Percentiles rank a stretch among this genome's conserved stretches.
phyloP scores from a whole-genome alignment of 1,140 invertebrate species.

The Holcopasites calliopsidis region DNA sequence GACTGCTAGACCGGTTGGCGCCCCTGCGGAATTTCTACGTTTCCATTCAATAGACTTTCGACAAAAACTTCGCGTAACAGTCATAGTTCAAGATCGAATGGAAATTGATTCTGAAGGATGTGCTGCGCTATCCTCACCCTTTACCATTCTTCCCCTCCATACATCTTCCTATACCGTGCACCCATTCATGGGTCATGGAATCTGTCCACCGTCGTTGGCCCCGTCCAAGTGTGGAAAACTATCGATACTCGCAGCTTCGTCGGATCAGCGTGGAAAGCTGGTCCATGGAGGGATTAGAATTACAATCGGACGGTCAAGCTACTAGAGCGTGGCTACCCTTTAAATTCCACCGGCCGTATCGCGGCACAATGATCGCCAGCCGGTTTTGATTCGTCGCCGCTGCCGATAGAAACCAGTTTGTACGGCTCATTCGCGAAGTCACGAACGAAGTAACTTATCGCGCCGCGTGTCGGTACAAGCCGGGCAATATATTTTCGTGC shows the following conservation, averaged over 20 bases:
- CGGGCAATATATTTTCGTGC: constrained; percentile 40
- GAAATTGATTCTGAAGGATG: constrained; percentile 6
- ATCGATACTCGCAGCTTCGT: not conserved
- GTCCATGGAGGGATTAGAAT: constrained; percentile 2
- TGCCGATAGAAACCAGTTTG: constrained; percentile 44
- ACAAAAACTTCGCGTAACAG: not conserved
- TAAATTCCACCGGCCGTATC: not conserved
- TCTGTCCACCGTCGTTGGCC: not conserved
- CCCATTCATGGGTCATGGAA: not conserved
- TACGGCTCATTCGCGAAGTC: constrained; percentile 42
- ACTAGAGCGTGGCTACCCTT: not conserved
- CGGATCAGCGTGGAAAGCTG: not conserved
- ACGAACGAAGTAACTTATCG: constrained; percentile 46
- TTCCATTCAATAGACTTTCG: not conserved
- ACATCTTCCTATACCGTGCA: not conserved
- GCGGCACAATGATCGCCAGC: not conserved
- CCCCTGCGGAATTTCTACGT: not conserved
- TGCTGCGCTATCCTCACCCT: not conserved
- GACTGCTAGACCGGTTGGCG: constrained; percentile 12
- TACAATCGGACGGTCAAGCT: not conserved
- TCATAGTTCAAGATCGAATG: not conserved
- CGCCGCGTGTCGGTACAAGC: constrained; percentile 29
- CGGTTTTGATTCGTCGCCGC: constrained; percentile 21
- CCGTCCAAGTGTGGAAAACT: too few relatives aligned
- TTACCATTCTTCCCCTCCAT: not conserved